Evolutionary conservation across 2,888 invertebrate genomes (phyloP).

Genomic region (Harpalus rubripes): DNA sequence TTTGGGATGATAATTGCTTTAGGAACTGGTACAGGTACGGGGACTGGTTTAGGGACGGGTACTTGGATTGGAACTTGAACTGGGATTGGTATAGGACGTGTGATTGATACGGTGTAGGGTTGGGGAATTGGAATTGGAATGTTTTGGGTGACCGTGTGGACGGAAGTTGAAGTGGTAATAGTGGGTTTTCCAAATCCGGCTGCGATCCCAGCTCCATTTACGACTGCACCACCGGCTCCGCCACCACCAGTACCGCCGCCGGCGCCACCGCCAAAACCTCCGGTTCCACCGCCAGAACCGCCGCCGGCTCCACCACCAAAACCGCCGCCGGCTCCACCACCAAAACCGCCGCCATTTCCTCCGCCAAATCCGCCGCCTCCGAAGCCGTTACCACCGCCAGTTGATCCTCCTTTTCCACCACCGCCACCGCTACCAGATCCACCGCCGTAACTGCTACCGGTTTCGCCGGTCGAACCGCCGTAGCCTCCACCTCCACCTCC

Average conservation of each 20-base stretch:
- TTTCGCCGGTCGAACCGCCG: no score
- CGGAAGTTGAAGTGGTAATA: conserved; percentile 30
- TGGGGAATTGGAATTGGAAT: conserved; percentile 39
- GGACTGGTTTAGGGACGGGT: conserved; percentile 38
- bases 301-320: no score
- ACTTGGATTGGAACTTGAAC: conserved; percentile 51
- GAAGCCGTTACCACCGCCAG: no score
- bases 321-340: neutral
- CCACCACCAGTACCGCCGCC: neutral
- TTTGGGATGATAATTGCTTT: conserved; percentile 50
- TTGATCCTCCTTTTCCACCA: no score
- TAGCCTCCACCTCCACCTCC: no score
- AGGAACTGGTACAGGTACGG: conserved; percentile 40
- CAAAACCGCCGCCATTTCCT: no score
- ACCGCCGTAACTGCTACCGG: no score
- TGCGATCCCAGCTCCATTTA: neutral
- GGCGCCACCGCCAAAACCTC: neutral
- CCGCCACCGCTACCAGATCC: no score
- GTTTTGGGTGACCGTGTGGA: conserved; percentile 52
- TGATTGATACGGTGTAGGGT: conserved; percentile 53
- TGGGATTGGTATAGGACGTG: conserved; percentile 53
- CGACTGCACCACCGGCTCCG: no score
- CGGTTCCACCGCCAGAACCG: neutral
- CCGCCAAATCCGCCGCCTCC: no score
- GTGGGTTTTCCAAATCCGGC: conserved; percentile 6